Base-by-base conservation (phyloP, 2,113 vertebrate species). In the Periophthalmus modestus region DNA sequence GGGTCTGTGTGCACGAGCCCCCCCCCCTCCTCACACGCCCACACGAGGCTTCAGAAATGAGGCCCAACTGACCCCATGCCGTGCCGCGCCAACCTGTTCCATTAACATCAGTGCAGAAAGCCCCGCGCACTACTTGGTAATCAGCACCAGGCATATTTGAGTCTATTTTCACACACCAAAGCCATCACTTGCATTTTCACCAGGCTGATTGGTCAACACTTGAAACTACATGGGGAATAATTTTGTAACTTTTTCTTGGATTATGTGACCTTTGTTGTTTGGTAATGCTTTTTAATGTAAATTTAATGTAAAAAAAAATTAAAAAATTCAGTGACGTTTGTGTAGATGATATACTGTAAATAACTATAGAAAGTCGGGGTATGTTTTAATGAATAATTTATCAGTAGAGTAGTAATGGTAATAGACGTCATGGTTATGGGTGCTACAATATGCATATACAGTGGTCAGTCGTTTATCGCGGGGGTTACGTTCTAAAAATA, bases 1-100 rank as follows among this genome's bases (percentile, higher is more conserved):
- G 85, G 81, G 79, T 77, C 76, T 68, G 54, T 5, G 54, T 79
- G 80, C 71, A 79, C 73, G 74, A 81, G 73, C 83, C 87, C 81
- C 85, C 79, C 73, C 80, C 81, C 85, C 80, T 70, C 80, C 84
- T 85, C 84, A 84, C 66, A 13, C 3, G 71, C 69, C 81, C 33
- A 66, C 85, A 84, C 80, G 79, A 85, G 21, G 75, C 79, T 82
- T 69, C 71, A 76, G 79, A 85, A 84, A 81, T 74, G 86, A 80
- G 19, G 74, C 87, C 71, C 66, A 57, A 75, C 72, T 85, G 85
- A 88, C 77, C 82, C 71, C 77, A 72, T 82, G 82, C 77, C 19
- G 85, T 80, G 82, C 71, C 0, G 62, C 74, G 79, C 74, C 80
- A 86, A 79, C 83, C 82, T 77, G 52, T 87, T 86, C 85, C 73